Evolutionary conservation across 2,888 invertebrate species (phyloP), one percentile per base, ranked within the genome.

Genomic region (Acronicta leporina): DNA sequence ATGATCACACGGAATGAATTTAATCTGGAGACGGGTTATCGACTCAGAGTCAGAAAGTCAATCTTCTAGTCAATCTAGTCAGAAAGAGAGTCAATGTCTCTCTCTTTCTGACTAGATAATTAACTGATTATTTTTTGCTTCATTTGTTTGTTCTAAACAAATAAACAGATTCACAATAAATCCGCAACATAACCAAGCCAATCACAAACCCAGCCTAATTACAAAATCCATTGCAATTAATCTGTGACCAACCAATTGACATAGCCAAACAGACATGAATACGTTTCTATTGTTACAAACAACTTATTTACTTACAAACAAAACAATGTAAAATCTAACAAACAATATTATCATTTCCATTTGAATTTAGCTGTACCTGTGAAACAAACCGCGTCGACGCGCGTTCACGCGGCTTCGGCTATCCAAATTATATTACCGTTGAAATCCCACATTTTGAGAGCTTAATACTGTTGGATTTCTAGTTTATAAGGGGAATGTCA

Each of bases 291-390:
- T 57, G 51, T 49, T 54, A 40, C 52, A 33, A 27, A 50, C 16
- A 41, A 38, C 46, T 47, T 63, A 64, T 55, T 60, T 51, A 48
- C 54, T 42, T 16, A 33, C n/a, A n/a, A 1, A 30, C 41, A 44
- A 66, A 68, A 59, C 54, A 67, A 46, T 55, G 48, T 66, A 42
- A 59, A 44, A 54, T 69, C 43, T 54, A 54, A 63, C 69, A 54
- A 73, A 73, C 69, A 68, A 57, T 54, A 66, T 73, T 69, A 69
- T 73, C 69, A 57, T 73, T 69, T 69, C 74, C 42, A 63, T 68
- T 73, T 69, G 69, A 43, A 54, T 50, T 49, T 15, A 5, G 33
- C 35, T 11, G n/a, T 9, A 15, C 48, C 20, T 42, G 52, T 66
- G 53, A 11, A 35, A 44, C 35, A 44, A 16, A 9, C 11, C 47